Percentiles rank a stretch among this genome's conserved stretches.
Evolutionary conservation across 1,140 invertebrate genomes (phyloP).

Genomic region (Pomacea maculata): DNA sequence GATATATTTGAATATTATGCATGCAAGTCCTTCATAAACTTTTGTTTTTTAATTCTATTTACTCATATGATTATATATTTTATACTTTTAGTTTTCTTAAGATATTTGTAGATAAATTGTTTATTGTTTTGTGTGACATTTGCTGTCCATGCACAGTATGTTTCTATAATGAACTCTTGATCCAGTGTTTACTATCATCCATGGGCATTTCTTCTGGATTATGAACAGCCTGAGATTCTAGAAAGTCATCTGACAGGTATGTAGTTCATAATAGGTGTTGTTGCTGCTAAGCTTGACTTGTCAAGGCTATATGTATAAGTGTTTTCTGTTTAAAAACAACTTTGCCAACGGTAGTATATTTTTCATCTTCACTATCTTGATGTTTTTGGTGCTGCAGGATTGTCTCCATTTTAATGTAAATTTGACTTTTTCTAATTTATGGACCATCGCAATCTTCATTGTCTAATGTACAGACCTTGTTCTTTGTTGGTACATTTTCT

Average conservation of each 20-base stretch:
- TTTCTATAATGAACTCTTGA: neutral
- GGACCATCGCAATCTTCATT: too few relatives aligned
- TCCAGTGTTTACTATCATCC: constrained; percentile 48
- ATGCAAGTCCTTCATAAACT: constrained; percentile 5
- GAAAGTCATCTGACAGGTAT: constrained; percentile 53
- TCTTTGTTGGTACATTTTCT: too few relatives aligned
- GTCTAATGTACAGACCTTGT: too few relatives aligned
- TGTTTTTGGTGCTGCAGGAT: too few relatives aligned
- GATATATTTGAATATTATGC: neutral
- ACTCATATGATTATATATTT: neutral
- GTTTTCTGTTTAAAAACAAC: too few relatives aligned
- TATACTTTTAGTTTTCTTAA: neutral
- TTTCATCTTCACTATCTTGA: too few relatives aligned
- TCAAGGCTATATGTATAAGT: too few relatives aligned
- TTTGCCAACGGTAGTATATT: too few relatives aligned
- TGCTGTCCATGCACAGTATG: neutral
- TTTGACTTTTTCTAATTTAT: too few relatives aligned
- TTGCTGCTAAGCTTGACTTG: neutral
- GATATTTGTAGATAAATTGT: too few relatives aligned
- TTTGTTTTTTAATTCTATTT: neutral
- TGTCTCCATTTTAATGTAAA: too few relatives aligned
- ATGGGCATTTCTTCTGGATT: constrained; percentile 50
- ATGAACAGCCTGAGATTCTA: constrained; percentile 57
- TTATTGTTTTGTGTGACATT: neutral
- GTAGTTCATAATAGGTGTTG: neutral